phyloP scores from a whole-genome alignment of 2,113 vertebrate species.

The Stomatorhinus ivindoensis region DNA sequence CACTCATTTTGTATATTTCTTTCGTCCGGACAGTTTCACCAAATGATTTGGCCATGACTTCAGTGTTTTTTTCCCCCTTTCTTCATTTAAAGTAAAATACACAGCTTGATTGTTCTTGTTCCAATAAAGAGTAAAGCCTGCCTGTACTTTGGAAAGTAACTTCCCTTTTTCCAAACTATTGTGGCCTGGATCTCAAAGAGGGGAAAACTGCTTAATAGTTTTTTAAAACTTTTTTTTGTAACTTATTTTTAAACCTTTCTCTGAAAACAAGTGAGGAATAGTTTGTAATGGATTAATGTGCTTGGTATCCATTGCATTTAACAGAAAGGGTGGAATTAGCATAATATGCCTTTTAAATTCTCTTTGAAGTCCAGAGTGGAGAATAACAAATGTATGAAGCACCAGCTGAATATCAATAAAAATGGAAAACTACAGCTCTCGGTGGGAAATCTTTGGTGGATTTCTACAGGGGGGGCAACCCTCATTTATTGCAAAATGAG shows the following conservation, averaged over 20 bases:
- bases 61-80: background rate
- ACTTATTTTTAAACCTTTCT: slow-evolving; percentile 20
- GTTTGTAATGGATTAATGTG: slow-evolving; percentile 60
- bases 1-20: slow-evolving; percentile 27
- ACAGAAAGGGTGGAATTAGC: slow-evolving; percentile 67
- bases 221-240: background rate
- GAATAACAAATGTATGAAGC: slow-evolving; percentile 69
- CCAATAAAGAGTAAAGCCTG: slow-evolving; percentile 11
- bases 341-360: slow-evolving; percentile 66
- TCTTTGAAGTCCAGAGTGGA: slow-evolving; percentile 66
- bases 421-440: slow-evolving; percentile 66
- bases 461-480: slow-evolving; percentile 51
- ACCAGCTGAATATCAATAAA: slow-evolving; percentile 69
- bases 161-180: slow-evolving; percentile 5
- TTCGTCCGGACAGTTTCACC: slow-evolving; percentile 24
- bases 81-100: background rate
- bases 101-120: slow-evolving; percentile 1
- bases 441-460: slow-evolving; percentile 53
- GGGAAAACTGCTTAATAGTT: slow-evolving; percentile 2
- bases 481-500: slow-evolving; percentile 60
- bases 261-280: slow-evolving; percentile 48
- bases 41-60: background rate
- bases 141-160: slow-evolving; percentile 1
- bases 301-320: slow-evolving; percentile 61
- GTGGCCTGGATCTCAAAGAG: background rate